Base-by-base conservation (phyloP, 2,113 vertebrate species). In the Prunella himalayana region DNA sequence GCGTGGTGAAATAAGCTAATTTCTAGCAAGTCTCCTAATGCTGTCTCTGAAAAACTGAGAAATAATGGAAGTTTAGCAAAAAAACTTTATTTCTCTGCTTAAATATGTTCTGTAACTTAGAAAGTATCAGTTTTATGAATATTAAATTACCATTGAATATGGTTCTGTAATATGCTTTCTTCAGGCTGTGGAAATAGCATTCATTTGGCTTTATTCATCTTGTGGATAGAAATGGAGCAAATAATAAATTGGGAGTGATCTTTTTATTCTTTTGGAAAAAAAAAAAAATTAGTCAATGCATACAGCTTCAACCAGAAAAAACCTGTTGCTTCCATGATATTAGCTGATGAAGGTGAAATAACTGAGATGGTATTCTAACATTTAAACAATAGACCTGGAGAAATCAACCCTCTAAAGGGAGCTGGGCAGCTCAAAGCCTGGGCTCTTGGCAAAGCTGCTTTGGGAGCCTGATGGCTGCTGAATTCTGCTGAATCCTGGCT, bases 91-190 rank as follows among this genome's bases (percentile, higher is more conserved):
- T 85, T 63, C 73, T 77, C 79, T 94, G 78, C 64, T 47, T 77
- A 89, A 95, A 33, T 93, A 49, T 88, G 79, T 94, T 70, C 81
- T 89, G 33, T 82, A 91, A 85, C 86, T 92, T 91, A 85, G 53
- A 75, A 86, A 82, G 60, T 86, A 77, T 96, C 64, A 16, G 61
- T 82, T 94, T 79, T 90, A 92, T 88, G 42, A 80, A 59, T 89
- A 91, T 97, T 92, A 88, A 91, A 86, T 97, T 92, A 95, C 69
- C 33, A 64, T 50, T 76, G 63, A 71, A 86, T 71, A 42, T 69
- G 31, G 22, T 78, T n/a, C 11, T 90, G 7, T 84, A 86, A 75
- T 86, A 12, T 8, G 27, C 41, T 84, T 90, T 75, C 51, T 35
- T 83, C 24, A 30, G 50, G 44, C 71, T 66, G 50, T 91, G 51